Base-by-base conservation (phyloP, 2,888 invertebrate species). In the Bruchidius siliquastri region DNA sequence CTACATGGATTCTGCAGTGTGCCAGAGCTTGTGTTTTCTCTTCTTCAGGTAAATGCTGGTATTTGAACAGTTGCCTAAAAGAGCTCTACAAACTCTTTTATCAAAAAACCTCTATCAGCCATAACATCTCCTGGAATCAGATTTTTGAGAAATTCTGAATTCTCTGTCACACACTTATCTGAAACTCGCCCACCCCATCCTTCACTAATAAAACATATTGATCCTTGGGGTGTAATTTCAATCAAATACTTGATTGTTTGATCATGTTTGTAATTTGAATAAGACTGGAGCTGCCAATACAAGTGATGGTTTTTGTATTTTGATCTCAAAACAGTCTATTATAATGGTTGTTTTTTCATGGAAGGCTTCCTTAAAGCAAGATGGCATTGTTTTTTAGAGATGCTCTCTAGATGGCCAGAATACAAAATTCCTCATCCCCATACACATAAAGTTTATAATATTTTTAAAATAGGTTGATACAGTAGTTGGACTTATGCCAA, bases 1-100 rank as follows among this genome's bases (percentile, higher is more conserved):
- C n/a, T n/a, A n/a, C n/a, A n/a, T n/a, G n/a, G n/a, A n/a, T n/a
- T n/a, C n/a, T n/a, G n/a, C n/a, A n/a, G n/a, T n/a, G n/a, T n/a
- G n/a, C n/a, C n/a, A n/a, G n/a, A n/a, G n/a, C n/a, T n/a, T n/a
- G n/a, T n/a, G n/a, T n/a, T n/a, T n/a, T n/a, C n/a, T n/a, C n/a
- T n/a, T n/a, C n/a, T n/a, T n/a, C 76, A 78, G 0, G 77, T 78
- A 74, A 79, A 79, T 0, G 77, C 77, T 21, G 77, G 78, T 13
- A 77, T 76, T 49, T 70, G 26, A 21, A 78, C 73, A 69, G 74
- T 69, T 3, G 75, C 80, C 20, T 73, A 32, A 22, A 76, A 73
- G 49, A 78, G 66, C 67, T 69, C 72, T 30, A 78, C 69, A 70
- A 69, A 71, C 20, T 80, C 79, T 49, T 73, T 71, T 21, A 79